Percentiles rank a stretch among this genome's conserved stretches.
Conservation (phyloP, 2,113 vertebrate genomes). For the Peromyscus leucopus region DNA sequence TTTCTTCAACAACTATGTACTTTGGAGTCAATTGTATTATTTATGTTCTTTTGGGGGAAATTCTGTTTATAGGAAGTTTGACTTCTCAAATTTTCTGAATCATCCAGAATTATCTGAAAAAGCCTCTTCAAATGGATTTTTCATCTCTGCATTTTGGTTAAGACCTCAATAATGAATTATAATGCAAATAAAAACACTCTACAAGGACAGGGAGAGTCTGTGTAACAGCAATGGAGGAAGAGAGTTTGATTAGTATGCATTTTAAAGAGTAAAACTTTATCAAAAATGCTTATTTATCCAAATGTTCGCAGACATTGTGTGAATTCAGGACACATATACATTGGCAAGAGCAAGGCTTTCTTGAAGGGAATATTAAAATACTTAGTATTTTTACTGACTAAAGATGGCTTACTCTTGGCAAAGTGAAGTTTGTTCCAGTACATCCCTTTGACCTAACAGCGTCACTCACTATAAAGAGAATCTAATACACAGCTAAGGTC, state of each 20-base stretch:
- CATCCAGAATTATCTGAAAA: conserved; percentile 1
- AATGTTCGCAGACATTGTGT: conserved; percentile 47
- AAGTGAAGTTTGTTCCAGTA: conserved; percentile 45
- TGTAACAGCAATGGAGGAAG: not conserved
- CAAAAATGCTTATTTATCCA: conserved; percentile 41
- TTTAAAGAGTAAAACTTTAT: conserved; percentile 48
- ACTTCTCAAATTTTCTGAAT: conserved; percentile 65
- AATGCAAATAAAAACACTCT: not conserved
- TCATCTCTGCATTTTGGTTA: conserved; percentile 48
- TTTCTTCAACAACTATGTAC: conserved; percentile 38
- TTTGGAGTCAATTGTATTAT: conserved; percentile 12
- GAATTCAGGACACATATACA: conserved; percentile 45
- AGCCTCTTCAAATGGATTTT: not conserved
- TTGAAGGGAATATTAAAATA: conserved; percentile 26
- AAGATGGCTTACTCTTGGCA: conserved; percentile 25
- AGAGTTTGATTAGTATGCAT: conserved; percentile 1
- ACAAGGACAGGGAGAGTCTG: not conserved
- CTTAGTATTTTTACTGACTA: conserved; percentile 1
- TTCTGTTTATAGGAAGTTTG: conserved; percentile 32
- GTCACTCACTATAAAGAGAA: not conserved
- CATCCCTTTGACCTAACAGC: conserved; percentile 33
- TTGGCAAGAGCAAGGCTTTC: conserved; percentile 45
- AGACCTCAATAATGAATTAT: not conserved
- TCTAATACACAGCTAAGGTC: conserved; percentile 27
- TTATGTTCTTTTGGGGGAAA: not conserved